Base-by-base conservation (phyloP, 2,888 invertebrate genomes). In the Chloroclystis v-ata region DNA sequence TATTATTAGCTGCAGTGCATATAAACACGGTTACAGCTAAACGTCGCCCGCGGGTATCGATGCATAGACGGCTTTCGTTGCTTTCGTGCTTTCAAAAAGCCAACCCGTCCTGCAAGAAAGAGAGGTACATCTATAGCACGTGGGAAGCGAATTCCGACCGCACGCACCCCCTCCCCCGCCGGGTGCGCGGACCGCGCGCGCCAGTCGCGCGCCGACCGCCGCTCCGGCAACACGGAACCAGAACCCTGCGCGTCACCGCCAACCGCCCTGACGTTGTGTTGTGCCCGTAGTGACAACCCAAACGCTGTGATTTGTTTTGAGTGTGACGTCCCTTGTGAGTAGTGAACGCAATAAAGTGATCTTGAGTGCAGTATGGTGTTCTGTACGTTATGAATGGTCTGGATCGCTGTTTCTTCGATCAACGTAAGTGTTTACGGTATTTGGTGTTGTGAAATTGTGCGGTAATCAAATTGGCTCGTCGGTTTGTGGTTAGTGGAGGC, bases 361-460 rank as follows among this genome's bases (percentile, higher is more conserved):
- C 76, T 79, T 59, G 72, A 45, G 86, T 86, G 85, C 84, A 84
- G 76, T 83, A 87, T 87, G 86, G 78, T 74, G 82, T 81, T 82
- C 75, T 80, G 72, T 64, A 68, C 79, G 87, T 86, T 80, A 87
- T 87, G 87, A 87, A 86, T 87, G 87, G 87, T 82, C 79, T 87
- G 82, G 87, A 87, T 81, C 84, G 86, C 77, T 86, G 87, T 77
- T 87, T 87, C 82, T 87, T 87, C 82, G 87, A 87, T 83, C 87
- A 87, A 85, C 87, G 87, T 87, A 81, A 87, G 87, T 82, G 69
- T 67, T 67, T 65, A 65, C 63, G 62, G 60, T 72, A 72, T 76
- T 78, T 77, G 73, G 65, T 63, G 49, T 56, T 50, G 55, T 55
- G 53, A 45, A 41, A 57, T 59, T 60, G 53, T 52, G 50, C 52